These are phyloP conservation scores for Alcedo quadribrachys DNA, from an alignment of 2,797 vertebrate species.

Conservation along the genomic window DNA sequence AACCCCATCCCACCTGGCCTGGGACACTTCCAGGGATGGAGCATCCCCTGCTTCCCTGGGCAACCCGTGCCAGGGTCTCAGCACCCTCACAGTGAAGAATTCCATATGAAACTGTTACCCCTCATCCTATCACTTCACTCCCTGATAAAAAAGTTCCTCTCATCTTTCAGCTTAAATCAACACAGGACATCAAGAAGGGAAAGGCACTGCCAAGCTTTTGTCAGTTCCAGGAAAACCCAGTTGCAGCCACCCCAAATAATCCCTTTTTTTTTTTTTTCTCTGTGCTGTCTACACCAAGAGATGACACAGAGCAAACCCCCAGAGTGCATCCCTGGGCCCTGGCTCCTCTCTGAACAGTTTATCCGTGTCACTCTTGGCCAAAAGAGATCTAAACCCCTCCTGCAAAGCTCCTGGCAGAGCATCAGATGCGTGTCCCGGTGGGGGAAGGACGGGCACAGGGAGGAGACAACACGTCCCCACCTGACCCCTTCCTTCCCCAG, in stretches of 20 bases:
- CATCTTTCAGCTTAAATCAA: neutral
- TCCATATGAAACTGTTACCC: neutral
- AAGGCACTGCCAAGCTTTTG: neutral
- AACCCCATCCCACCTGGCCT: neutral
- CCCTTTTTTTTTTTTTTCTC: neutral
- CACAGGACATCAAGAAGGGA: neutral
- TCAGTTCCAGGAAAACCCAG: neutral
- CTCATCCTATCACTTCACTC: neutral
- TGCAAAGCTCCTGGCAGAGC: neutral
- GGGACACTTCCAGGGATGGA: neutral
- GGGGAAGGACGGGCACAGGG: accelerated
- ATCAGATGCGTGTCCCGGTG: accelerated
- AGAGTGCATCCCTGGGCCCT: neutral
- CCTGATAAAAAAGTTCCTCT: neutral
- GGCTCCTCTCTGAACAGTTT: neutral
- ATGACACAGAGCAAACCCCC: accelerated
- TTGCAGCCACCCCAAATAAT: neutral
- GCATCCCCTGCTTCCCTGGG: neutral
- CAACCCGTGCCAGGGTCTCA: neutral
- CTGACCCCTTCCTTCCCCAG: neutral
- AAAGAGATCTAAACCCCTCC: neutral
- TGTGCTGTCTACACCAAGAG: accelerated
- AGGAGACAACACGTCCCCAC: accelerated
- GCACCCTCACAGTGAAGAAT: neutral
- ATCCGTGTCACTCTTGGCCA: neutral